Evolutionary conservation across 30 jellyfish, hydroid and myxozoan genomes (phyloP), one percentile per base, ranked within the genome.

Genomic region (Chrysaora quinquecirrha): DNA sequence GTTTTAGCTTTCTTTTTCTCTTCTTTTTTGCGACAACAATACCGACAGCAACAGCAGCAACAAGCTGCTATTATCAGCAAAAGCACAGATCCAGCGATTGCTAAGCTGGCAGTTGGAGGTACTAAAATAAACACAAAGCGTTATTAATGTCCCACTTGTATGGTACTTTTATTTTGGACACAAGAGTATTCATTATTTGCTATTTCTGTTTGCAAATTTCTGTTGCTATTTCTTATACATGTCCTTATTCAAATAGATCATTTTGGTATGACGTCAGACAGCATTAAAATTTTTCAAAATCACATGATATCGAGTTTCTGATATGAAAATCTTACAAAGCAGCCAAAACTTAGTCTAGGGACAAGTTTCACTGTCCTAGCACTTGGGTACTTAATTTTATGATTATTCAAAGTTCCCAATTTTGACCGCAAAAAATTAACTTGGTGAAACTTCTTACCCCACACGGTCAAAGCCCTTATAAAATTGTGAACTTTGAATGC

Each of bases 41-140:
- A 73, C 34, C 97, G 89, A 46, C 99, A 88, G 49, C 99, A 94
- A 47, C 96, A 71, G 38, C 99, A 94, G 32, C 95, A 78, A 6
- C 63, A 33, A 33, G 78, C 33, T 1, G 90, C 77, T 7, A 88
- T 62, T 34, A 94, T 32, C 73, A 88, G 30, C 68, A 84, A 38
- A 1, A 88, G 71, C 14, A 84, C 84, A 0, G 81, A 90, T 14
- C 87, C 93, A 27, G 84, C 87, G 4, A 94, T 87, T 27, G 83
- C 88, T 29, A 94, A 63, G 18, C 91, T 82, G 4, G 89, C 93
- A 30, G 61, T 65, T 22, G 99, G 99, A 24, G 96, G 82, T 7
- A 94, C 90, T 76, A 77, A 27, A 49, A 49, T 25, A 22, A 20
- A 35, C n/a, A 64, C 11, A 34, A 32, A 33, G n/a, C n/a, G n/a